These are phyloP conservation scores for Tetragnatha montana DNA, from an alignment of 2,888 invertebrate genomes.

Conservation along the genomic window DNA sequence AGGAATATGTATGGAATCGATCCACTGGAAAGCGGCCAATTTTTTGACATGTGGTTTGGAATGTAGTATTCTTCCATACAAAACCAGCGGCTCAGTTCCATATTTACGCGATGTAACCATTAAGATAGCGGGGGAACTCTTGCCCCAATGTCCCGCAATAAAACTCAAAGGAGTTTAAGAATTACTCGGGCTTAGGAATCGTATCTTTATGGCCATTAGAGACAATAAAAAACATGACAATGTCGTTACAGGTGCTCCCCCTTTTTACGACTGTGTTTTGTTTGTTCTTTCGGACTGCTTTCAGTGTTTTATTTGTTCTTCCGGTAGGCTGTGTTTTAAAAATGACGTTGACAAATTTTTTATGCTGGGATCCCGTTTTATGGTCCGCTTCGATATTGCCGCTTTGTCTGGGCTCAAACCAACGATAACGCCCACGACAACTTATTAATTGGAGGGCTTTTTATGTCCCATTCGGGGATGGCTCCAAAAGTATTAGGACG, in stretches of 20 bases:
- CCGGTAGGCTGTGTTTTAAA: constrained; percentile 33
- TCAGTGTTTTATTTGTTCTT: constrained; percentile 13
- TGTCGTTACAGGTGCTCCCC: constrained; percentile 65
- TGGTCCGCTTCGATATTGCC: constrained; percentile 8
- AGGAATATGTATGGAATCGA: constrained; percentile 68
- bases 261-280: constrained; percentile 53
- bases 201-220: constrained; percentile 70
- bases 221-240: constrained; percentile 70
- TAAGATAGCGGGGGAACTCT: constrained; percentile 66
- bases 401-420: constrained; percentile 13
- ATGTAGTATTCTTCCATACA: constrained; percentile 48
- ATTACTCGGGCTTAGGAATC: constrained; percentile 64
- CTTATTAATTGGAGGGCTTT: neutral
- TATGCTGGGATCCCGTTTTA: neutral
- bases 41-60: constrained; percentile 63
- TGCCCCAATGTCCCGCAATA: constrained; percentile 62
- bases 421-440: neutral
- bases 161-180: constrained; percentile 70
- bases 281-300: constrained; percentile 30
- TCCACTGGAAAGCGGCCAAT: constrained; percentile 65
- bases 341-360: constrained; percentile 60
- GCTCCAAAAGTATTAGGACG: too few species aligned
- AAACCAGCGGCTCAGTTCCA: constrained; percentile 58
- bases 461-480: too few species aligned
- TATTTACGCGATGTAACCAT: constrained; percentile 66